phyloP scores from a whole-genome alignment of 2,113 vertebrate species.

The Notechis scutatus region DNA sequence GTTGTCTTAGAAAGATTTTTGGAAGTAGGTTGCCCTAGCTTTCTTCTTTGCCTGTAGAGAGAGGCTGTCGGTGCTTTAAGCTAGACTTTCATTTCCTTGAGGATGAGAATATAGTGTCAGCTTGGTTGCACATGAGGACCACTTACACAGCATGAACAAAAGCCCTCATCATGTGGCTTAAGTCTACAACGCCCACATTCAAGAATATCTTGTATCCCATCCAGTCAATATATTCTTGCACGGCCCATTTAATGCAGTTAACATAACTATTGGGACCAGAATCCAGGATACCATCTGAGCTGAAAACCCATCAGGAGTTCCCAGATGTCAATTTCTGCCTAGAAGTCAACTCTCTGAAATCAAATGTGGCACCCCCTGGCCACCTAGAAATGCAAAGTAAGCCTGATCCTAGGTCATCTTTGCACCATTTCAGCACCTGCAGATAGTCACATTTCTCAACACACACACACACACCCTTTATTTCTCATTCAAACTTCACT shows the following conservation, averaged over 20 bases:
- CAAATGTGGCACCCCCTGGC: background rate
- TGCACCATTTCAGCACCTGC: background rate
- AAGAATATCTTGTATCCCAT: background rate
- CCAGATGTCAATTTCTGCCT: background rate
- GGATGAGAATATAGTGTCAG: background rate
- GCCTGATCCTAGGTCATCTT: background rate
- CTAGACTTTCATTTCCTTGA: background rate
- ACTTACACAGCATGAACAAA: background rate
- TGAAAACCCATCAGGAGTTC: background rate
- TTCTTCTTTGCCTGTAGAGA: background rate
- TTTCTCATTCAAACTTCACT: background rate
- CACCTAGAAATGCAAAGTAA: background rate
- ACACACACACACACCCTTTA: too few species aligned
- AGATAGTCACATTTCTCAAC: background rate
- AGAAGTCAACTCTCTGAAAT: background rate
- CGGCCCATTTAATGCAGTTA: background rate
- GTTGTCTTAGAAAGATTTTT: background rate
- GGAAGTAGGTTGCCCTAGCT: background rate
- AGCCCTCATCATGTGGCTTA: background rate
- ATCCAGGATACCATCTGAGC: background rate
- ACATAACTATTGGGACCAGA: background rate
- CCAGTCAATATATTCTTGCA: background rate
- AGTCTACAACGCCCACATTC: background rate
- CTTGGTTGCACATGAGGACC: background rate
- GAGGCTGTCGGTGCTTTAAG: background rate